Evolutionary conservation across 2,113 vertebrate genomes (phyloP).

Genomic region (Paralichthys olivaceus): DNA sequence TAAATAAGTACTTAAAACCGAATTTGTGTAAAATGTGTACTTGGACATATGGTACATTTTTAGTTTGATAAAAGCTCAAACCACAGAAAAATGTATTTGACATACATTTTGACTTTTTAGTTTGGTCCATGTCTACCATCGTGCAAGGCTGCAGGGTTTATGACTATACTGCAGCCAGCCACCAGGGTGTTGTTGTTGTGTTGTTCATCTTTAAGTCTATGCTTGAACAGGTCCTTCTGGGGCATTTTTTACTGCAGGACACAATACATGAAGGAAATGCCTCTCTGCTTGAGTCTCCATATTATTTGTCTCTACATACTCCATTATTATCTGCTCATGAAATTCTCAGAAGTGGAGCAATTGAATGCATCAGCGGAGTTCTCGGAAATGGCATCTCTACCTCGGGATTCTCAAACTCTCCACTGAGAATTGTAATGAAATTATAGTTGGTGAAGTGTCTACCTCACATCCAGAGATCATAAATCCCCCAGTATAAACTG

Average conservation of each 20-base stretch:
- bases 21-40: too few species aligned
- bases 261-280: background rate
- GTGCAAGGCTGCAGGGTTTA: too few species aligned
- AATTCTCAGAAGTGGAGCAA: slow-evolving; percentile 42
- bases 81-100: too few species aligned
- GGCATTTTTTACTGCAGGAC: background rate
- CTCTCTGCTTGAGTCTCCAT: background rate
- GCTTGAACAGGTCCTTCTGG: background rate
- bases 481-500: slow-evolving; percentile 33
- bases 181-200: too few species aligned
- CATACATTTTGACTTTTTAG: too few species aligned
- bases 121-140: too few species aligned
- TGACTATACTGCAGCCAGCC: too few species aligned
- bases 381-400: slow-evolving; percentile 43
- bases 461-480: slow-evolving; percentile 38
- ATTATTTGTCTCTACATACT: background rate
- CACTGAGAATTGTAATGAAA: slow-evolving; percentile 52
- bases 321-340: slow-evolving; percentile 21
- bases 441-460: slow-evolving; percentile 34
- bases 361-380: slow-evolving; percentile 50
- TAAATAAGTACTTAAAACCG: too few species aligned
- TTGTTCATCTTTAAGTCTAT: too few species aligned
- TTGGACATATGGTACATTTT: too few species aligned
- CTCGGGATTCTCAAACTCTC: slow-evolving; percentile 36
- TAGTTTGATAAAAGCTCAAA: too few species aligned